phyloP scores from a whole-genome alignment of 2,888 invertebrate genomes.

The Synergus itoensis region DNA sequence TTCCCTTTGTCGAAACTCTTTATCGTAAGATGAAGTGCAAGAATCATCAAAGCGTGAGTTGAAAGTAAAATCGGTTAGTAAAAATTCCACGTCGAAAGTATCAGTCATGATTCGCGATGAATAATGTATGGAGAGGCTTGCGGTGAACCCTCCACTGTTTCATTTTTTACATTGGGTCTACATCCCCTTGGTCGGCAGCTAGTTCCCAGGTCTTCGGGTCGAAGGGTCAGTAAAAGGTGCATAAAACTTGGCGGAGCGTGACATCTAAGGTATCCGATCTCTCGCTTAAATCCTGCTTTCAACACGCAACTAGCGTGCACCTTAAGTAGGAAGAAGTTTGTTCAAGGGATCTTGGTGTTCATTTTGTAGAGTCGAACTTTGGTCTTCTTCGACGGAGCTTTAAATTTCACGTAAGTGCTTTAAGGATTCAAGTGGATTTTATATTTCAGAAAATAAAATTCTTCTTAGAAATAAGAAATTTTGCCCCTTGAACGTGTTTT shows the following conservation, averaged over 20 bases:
- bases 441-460: not conserved
- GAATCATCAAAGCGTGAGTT: conserved; percentile 61
- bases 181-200: conserved; percentile 44
- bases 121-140: conserved; percentile 70
- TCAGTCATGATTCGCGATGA: conserved; percentile 73
- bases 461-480: not conserved
- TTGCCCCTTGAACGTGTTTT: not conserved
- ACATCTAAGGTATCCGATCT: conserved; percentile 50
- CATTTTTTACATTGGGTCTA: conserved; percentile 45
- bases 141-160: conserved; percentile 54
- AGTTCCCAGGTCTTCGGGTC: conserved; percentile 45
- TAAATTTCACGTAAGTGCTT: not conserved
- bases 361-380: not conserved
- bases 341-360: not conserved
- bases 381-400: not conserved
- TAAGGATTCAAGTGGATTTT: not conserved
- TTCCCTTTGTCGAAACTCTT: conserved; percentile 4
- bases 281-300: conserved; percentile 25
- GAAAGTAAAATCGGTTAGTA: conserved; percentile 61
- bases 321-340: not conserved
- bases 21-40: conserved; percentile 49
- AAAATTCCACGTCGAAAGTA: conserved; percentile 72
- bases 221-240: conserved; percentile 46
- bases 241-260: conserved; percentile 50
- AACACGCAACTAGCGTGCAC: not conserved